Evolutionary conservation across 2,113 vertebrate species (phyloP), one percentile per base, ranked within the genome.

Genomic region (Caracal caracal): DNA sequence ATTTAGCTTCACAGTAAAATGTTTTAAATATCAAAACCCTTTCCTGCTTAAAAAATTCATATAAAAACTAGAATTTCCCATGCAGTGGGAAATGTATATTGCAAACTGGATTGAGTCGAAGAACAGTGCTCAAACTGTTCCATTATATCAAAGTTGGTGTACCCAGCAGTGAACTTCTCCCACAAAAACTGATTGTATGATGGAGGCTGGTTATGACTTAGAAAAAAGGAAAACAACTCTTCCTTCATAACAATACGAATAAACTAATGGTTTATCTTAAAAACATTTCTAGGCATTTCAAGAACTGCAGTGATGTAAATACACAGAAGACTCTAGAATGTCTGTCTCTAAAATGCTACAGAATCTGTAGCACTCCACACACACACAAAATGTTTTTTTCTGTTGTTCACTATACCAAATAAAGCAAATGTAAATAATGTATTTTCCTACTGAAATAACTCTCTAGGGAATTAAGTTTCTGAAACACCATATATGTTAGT

Each of bases 141-240:
- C 10, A 35, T 93, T 97, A 0, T 75, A 76, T 65, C 37, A 80
- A 53, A 65, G 71, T 51, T 90, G 61, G 11, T 19, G 75, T 94
- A 76, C 56, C 96, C 40, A 97, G 90, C 97, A 92, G 71, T 6
- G 0, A 96, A 6, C 24, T 90, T 78, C 76, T 96, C 28, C 71
- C 73, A 49, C 37, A 93, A 84, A 89, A 97, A 82, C 5, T 61
- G 10, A 80, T 95, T 93, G 30, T 70, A 37, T 90, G 83, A 61
- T 89, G 86, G 43, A 56, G 95, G 47, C 73, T 88, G 51, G 88
- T 43, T 26, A 95, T 95, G 37, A 94, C 61, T 95, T 86, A 95
- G 37, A 61, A 43, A 63, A 86, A 88, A n/a, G 90, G 26, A 82
- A 66, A 97, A 47, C 22, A 30, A 3, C 0, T 89, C 11, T 68